Conservation (phyloP, 1,140 invertebrate genomes). For the Diachasmimorpha longicaudata region DNA sequence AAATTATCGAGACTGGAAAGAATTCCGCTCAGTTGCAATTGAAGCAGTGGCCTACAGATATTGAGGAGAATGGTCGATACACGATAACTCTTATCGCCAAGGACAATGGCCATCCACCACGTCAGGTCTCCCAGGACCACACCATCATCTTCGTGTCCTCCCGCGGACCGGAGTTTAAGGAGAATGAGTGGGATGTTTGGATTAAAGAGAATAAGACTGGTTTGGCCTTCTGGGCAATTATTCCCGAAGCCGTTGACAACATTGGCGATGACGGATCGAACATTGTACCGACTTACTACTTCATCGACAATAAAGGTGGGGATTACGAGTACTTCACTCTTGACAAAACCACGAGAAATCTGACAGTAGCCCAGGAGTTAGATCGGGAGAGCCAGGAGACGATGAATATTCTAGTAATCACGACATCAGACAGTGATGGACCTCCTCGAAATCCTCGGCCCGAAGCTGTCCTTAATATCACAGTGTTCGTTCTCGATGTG, state of each 20-base stretch:
- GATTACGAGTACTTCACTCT: slow-evolving; percentile 55
- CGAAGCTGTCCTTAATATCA: slow-evolving; percentile 52
- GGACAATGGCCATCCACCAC: slow-evolving; percentile 57
- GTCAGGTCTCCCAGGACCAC: slow-evolving; percentile 37
- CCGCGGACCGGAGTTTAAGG: slow-evolving; percentile 50
- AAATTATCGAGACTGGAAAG: slow-evolving; percentile 37
- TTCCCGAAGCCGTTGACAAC: slow-evolving; percentile 56
- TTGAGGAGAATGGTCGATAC: background rate
- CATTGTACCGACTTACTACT: slow-evolving; percentile 58
- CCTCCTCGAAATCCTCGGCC: slow-evolving; percentile 31
- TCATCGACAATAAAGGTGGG: slow-evolving; percentile 53
- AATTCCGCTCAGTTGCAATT: slow-evolving; percentile 1
- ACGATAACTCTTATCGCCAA: slow-evolving; percentile 54
- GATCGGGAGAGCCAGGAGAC: slow-evolving; percentile 48
- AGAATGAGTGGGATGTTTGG: slow-evolving; percentile 31
- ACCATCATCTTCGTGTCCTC: slow-evolving; percentile 56
- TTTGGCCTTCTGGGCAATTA: slow-evolving; percentile 40
- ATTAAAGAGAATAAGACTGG: slow-evolving; percentile 57
- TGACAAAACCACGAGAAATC: slow-evolving; percentile 45
- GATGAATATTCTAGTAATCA: slow-evolving; percentile 49
- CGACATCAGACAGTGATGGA: slow-evolving; percentile 51
- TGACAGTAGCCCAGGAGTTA: slow-evolving; percentile 50
- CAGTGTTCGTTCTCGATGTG: slow-evolving; percentile 59
- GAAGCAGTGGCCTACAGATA: background rate
- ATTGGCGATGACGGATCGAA: slow-evolving; percentile 51